Percentiles rank a stretch among this genome's conserved stretches.
Conservation (phyloP, 2,113 vertebrate genomes). For the Chloroceryle aenea region DNA sequence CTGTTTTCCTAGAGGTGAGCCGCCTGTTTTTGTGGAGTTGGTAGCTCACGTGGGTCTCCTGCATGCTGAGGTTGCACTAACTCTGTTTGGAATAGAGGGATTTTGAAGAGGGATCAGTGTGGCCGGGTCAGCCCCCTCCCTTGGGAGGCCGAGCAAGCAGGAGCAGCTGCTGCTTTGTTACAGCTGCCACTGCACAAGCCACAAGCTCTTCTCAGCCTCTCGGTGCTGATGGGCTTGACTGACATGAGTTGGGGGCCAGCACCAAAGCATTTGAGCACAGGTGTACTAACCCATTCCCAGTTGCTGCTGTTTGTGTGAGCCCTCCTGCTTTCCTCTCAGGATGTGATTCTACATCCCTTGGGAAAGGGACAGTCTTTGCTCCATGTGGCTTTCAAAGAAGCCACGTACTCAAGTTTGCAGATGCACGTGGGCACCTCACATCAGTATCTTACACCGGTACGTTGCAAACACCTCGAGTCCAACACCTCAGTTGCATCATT, state of each 20-base stretch:
- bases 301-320: neutral
- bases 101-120: neutral
- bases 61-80: slow-evolving; percentile 37
- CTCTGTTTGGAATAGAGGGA: neutral
- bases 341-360: neutral
- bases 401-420: accelerated
- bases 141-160: neutral
- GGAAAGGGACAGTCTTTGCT: neutral
- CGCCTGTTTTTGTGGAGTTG: neutral
- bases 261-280: neutral
- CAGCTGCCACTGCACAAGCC: neutral
- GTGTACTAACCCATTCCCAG: neutral
- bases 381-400: neutral
- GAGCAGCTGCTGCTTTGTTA: neutral
- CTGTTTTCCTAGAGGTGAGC: slow-evolving; percentile 2
- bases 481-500: neutral
- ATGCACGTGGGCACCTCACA: neutral
- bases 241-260: neutral
- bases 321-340: neutral
- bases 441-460: accelerated
- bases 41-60: neutral
- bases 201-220: neutral
- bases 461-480: neutral
- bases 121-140: neutral
- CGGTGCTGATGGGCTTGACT: neutral